These are phyloP conservation scores for Thunnus thynnus DNA, from an alignment of 2,113 vertebrate genomes.

Conservation along the genomic window DNA sequence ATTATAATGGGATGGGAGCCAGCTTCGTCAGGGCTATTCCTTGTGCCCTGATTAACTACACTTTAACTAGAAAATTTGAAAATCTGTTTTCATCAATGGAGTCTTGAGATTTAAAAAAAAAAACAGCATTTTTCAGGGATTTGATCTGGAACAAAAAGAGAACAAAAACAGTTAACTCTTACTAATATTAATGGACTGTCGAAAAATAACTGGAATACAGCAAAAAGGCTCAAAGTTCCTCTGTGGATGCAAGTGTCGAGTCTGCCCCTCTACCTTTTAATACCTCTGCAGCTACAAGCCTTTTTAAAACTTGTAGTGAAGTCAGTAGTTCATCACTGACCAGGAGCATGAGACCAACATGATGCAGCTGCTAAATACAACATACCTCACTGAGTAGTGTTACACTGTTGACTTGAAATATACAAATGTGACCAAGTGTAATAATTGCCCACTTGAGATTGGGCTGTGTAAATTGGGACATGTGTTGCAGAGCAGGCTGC, in stretches of 20 bases:
- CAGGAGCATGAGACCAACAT: neutral
- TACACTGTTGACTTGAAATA: constrained; percentile 13
- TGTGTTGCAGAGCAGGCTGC: constrained; percentile 1
- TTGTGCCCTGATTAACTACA: constrained; percentile 83
- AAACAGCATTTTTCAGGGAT: neutral
- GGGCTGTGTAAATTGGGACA: neutral
- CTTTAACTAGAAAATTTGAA: constrained; percentile 80
- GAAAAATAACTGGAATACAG: neutral
- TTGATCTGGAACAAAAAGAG: neutral
- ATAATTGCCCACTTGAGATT: neutral
- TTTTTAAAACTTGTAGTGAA: neutral
- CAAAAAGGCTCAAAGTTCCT: too few species aligned
- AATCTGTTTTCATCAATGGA: constrained; percentile 60
- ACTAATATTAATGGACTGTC: neutral
- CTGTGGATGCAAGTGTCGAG: neutral
- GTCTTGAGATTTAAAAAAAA: constrained; percentile 31
- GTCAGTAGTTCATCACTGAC: neutral
- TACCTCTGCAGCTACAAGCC: neutral
- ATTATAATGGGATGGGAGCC: constrained; percentile 84
- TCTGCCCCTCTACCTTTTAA: neutral
- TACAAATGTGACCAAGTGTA: neutral
- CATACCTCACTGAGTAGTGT: neutral
- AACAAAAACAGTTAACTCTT: constrained; percentile 17
- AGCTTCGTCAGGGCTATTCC: constrained; percentile 83
- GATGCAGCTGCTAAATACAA: neutral